phyloP scores from a whole-genome alignment of 2,888 invertebrate genomes.

The Agriopis leucophaearia region DNA sequence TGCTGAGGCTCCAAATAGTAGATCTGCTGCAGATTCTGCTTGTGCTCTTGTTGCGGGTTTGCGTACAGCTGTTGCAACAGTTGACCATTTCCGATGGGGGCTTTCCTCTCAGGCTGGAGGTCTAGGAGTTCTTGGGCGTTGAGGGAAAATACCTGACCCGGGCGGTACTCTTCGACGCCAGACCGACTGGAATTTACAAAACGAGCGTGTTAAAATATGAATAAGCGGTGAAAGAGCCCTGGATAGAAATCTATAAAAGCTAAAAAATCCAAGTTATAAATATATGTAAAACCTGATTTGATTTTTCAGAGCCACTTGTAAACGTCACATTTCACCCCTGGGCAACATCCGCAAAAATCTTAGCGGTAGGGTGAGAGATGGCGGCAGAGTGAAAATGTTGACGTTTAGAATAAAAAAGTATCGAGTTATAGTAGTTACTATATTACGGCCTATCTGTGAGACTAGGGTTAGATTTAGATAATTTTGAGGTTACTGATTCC shows the following conservation, averaged over 20 bases:
- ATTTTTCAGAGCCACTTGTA: no score
- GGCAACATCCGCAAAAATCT: background rate
- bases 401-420: background rate
- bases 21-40: constrained; percentile 73
- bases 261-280: background rate
- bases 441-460: background rate
- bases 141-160: constrained; percentile 79
- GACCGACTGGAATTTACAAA: constrained; percentile 58
- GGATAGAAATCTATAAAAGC: constrained; percentile 1
- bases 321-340: no score
- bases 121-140: constrained; percentile 77
- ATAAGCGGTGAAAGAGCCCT: no score
- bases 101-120: constrained; percentile 76
- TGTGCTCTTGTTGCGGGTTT: constrained; percentile 71
- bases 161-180: constrained; percentile 73
- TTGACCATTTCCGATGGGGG: constrained; percentile 67
- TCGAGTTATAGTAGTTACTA: constrained; percentile 9
- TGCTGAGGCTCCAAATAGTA: constrained; percentile 78
- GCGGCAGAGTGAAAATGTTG: no score
- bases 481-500: constrained; percentile 35
- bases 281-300: no score
- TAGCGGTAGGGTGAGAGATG: background rate
- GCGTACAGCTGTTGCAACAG: constrained; percentile 73
- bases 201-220: background rate
- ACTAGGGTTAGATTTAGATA: constrained; percentile 10